Conservation (phyloP, 2,797 vertebrate genomes). For the Microcaecilia unicolor region DNA sequence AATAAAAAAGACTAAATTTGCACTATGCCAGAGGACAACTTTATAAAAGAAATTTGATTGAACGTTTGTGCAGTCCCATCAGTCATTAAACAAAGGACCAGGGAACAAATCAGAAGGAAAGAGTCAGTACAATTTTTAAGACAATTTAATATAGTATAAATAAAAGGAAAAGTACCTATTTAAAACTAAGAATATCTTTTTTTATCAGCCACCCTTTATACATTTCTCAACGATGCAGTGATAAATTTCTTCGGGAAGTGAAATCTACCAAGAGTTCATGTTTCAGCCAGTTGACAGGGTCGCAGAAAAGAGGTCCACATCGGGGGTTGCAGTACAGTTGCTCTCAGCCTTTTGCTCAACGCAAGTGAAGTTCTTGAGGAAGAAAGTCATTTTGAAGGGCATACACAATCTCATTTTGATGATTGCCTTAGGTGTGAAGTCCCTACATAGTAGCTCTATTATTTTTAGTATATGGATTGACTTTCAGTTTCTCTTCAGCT, state of each 20-base stretch:
- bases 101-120: constrained; percentile 23
- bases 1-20: constrained; percentile 46
- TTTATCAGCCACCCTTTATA: constrained; percentile 21
- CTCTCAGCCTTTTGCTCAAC: constrained; percentile 29
- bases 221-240: constrained; percentile 16
- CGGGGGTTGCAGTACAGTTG: constrained; percentile 34
- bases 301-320: constrained; percentile 33
- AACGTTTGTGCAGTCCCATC: constrained; percentile 34
- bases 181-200: constrained; percentile 24
- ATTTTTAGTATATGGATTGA: constrained; percentile 29
- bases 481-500: constrained; percentile 47
- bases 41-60: constrained; percentile 37
- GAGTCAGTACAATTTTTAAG: constrained; percentile 19
- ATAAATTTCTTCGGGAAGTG: constrained; percentile 31
- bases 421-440: constrained; percentile 30
- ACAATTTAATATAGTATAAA: constrained; percentile 30
- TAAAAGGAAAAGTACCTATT: constrained; percentile 26
- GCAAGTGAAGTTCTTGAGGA: constrained; percentile 29
- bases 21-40: constrained; percentile 41
- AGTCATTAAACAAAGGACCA: constrained; percentile 20
- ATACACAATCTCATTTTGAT: constrained; percentile 40
- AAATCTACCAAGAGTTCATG: constrained; percentile 32
- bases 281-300: constrained; percentile 37
- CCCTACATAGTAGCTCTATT: constrained; percentile 20
- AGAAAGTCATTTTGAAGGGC: constrained; percentile 28